Conservation (phyloP, 30 jellyfish, hydroid and myxozoan species). For the Morbakka virulenta region DNA sequence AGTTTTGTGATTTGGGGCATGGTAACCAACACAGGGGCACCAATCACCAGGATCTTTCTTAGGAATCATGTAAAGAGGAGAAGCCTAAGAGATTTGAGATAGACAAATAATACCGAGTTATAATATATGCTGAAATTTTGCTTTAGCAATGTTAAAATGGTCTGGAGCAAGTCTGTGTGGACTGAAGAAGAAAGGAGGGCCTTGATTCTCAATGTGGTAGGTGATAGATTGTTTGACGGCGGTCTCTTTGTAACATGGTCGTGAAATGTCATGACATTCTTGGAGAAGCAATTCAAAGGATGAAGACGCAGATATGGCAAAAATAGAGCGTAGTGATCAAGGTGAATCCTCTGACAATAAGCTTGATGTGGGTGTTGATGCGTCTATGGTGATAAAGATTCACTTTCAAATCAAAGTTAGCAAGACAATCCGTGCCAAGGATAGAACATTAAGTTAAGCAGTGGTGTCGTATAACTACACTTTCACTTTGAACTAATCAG, state of each 20-base stretch:
- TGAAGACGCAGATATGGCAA: constrained; percentile 1
- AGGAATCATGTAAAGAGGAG: constrained; percentile 58
- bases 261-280: constrained; percentile 2
- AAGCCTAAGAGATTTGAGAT: constrained; percentile 44
- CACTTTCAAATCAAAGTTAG: constrained; percentile 7
- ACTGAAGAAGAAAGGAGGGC: constrained; percentile 41
- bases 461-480: no score
- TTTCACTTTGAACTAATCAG: no score
- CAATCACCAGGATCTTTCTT: constrained; percentile 13
- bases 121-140: constrained; percentile 49
- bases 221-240: constrained; percentile 23
- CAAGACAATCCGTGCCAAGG: constrained; percentile 53
- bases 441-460: no score
- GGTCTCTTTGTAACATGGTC: constrained; percentile 27
- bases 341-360: constrained; percentile 2
- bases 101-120: constrained; percentile 67
- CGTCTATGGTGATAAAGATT: constrained; percentile 6
- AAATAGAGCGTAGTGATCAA: constrained; percentile 11
- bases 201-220: constrained; percentile 32
- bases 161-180: constrained; percentile 61
- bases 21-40: neutral
- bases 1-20: no score
- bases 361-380: constrained; percentile 15
- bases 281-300: constrained; percentile 1
- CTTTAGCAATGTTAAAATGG: constrained; percentile 25